Conservation (phyloP, 2,113 vertebrate species). For the Triplophysa dalaica region DNA sequence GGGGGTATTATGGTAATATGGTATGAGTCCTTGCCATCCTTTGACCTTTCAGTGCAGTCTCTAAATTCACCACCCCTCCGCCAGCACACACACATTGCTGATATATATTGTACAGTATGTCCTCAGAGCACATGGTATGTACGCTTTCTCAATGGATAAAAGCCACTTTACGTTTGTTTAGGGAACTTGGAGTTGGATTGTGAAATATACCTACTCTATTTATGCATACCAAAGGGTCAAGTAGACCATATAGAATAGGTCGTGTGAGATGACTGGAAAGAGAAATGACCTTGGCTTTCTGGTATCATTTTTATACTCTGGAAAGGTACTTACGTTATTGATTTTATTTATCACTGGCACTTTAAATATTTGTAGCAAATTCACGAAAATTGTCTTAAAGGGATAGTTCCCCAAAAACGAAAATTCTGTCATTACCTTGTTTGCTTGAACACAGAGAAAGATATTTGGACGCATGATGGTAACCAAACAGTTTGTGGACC, state of each 20-base stretch:
- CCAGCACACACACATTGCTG: conserved; percentile 57
- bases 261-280: background rate
- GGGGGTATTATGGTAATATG: conserved; percentile 1
- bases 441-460: too few relatives aligned
- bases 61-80: conserved; percentile 74
- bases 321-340: background rate
- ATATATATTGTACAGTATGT: conserved; percentile 44
- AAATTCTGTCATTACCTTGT: too few relatives aligned
- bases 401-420: too few relatives aligned
- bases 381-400: too few relatives aligned
- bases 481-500: too few relatives aligned
- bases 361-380: too few relatives aligned
- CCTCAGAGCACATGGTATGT: conserved; percentile 42
- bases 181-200: background rate
- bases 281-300: background rate
- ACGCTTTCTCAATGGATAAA: conserved; percentile 40
- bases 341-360: too few relatives aligned
- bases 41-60: conserved; percentile 67
- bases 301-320: background rate
- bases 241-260: background rate
- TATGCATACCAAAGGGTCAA: background rate
- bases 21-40: conserved; percentile 40
- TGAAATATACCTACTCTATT: conserved; percentile 26
- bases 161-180: background rate
- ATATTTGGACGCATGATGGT: too few relatives aligned